Percentiles rank a stretch among this genome's conserved stretches.
Conservation (phyloP, 2,797 vertebrate genomes). For the Iguana delicatissima region DNA sequence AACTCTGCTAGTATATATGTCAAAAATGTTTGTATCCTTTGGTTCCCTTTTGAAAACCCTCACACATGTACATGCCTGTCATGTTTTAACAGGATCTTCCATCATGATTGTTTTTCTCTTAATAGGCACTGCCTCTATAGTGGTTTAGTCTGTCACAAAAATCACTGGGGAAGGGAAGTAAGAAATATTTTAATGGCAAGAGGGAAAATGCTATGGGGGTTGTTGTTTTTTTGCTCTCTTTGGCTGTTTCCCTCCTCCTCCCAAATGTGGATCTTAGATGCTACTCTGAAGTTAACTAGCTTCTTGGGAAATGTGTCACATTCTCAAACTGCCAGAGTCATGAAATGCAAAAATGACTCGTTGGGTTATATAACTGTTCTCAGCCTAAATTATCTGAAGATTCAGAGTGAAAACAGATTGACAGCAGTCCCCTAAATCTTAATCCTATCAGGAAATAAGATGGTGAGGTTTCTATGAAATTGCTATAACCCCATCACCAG, state of each 20-base stretch:
- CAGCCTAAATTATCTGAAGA: not conserved
- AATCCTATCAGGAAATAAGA: not conserved
- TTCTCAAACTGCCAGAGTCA: slow-evolving; percentile 2
- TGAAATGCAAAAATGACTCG: not conserved
- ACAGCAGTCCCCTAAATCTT: not conserved
- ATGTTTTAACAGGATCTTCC: not conserved
- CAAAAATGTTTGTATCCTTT: not conserved
- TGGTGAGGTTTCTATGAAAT: not conserved
- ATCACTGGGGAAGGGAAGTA: not conserved
- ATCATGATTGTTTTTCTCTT: not conserved
- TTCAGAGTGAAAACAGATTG: not conserved
- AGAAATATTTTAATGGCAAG: not conserved
- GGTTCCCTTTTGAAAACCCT: not conserved
- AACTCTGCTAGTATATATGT: not conserved
- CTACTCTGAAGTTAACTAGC: not conserved
- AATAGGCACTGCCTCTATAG: not conserved
- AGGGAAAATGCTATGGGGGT: not conserved
- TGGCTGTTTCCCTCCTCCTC: not conserved
- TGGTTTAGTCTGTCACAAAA: slow-evolving; percentile 12
- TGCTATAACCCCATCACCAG: not conserved
- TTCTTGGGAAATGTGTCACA: slow-evolving; percentile 2
- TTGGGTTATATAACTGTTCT: not conserved
- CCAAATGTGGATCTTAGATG: slow-evolving; percentile 2
- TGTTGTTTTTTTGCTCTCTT: not conserved
- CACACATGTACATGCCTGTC: not conserved